phyloP scores from a whole-genome alignment of 2,797 vertebrate species.

The Euthynnus affinis region DNA sequence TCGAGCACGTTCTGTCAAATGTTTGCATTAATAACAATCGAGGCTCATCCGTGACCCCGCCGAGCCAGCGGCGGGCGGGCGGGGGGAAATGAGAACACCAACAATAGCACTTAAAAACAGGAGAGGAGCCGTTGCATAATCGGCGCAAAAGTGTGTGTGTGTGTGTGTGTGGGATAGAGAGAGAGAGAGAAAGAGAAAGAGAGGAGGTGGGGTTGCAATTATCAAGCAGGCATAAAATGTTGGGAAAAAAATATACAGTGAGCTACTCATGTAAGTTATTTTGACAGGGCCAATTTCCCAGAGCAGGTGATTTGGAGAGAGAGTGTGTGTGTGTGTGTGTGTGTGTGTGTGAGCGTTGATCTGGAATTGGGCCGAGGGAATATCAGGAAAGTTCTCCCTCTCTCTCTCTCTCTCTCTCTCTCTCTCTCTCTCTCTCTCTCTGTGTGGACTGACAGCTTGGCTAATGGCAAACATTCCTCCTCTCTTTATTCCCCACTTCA shows the following conservation, averaged over 20 bases:
- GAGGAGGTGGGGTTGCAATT: conserved; percentile 57
- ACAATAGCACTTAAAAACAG: conserved; percentile 64
- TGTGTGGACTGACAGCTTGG: conserved; percentile 65
- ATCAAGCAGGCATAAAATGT: conserved; percentile 50
- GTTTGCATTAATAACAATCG: conserved; percentile 74
- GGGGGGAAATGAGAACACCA: conserved; percentile 40
- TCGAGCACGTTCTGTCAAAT: conserved; percentile 67
- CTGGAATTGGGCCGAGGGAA: conserved; percentile 18
- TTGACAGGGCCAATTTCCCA: conserved; percentile 42
- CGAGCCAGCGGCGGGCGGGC: conserved; percentile 29
- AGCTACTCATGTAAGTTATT: conserved; percentile 37
- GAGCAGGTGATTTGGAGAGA: conserved; percentile 25
- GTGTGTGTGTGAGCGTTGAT: conserved; percentile 12
- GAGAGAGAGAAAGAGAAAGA: neutral
- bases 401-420: conserved; percentile 42
- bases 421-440: conserved; percentile 40
- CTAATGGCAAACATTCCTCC: conserved; percentile 70
- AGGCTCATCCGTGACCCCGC: conserved; percentile 66
- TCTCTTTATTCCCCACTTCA: conserved; percentile 73
- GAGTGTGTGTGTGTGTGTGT: conserved; percentile 35
- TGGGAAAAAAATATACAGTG: conserved; percentile 33
- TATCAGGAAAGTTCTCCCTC: conserved; percentile 44
- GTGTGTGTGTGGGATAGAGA: conserved; percentile 8
- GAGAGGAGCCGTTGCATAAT: conserved; percentile 62
- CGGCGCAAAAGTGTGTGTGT: conserved; percentile 25